Conservation (phyloP, 2,113 vertebrate species). For the Labeo rohita region DNA sequence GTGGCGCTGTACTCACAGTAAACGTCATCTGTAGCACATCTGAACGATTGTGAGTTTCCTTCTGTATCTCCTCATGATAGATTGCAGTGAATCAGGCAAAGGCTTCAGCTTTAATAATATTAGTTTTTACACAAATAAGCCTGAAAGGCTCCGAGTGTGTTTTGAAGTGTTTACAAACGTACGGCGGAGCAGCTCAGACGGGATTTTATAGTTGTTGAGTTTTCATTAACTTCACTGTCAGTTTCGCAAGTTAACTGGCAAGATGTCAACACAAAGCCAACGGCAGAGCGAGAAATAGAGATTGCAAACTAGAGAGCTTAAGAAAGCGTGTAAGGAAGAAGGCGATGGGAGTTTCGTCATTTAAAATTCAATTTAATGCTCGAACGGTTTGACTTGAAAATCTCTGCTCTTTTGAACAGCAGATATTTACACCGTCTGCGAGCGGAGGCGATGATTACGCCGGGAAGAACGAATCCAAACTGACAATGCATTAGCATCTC, state of each 20-base stretch:
- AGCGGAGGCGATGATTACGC: neutral
- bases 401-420: neutral
- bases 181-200: neutral
- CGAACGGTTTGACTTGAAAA: neutral
- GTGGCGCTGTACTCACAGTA: conserved; percentile 52
- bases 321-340: neutral
- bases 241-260: neutral
- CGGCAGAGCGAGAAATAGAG: neutral
- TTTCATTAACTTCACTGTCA: neutral
- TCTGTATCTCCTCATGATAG: neutral
- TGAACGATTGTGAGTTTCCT: neutral
- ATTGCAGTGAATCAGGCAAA: neutral
- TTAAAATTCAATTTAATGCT: conserved; percentile 33
- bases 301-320: neutral
- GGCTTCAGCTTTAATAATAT: neutral
- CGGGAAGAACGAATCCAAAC: neutral
- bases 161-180: neutral
- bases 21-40: neutral
- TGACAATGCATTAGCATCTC: neutral
- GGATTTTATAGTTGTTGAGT: neutral
- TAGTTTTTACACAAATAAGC: neutral
- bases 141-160: neutral
- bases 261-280: conserved; percentile 5
- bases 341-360: neutral
- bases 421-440: neutral